These are phyloP conservation scores for Anagyrus pseudococci DNA, from an alignment of 2,888 invertebrate species.

Conservation along the genomic window DNA sequence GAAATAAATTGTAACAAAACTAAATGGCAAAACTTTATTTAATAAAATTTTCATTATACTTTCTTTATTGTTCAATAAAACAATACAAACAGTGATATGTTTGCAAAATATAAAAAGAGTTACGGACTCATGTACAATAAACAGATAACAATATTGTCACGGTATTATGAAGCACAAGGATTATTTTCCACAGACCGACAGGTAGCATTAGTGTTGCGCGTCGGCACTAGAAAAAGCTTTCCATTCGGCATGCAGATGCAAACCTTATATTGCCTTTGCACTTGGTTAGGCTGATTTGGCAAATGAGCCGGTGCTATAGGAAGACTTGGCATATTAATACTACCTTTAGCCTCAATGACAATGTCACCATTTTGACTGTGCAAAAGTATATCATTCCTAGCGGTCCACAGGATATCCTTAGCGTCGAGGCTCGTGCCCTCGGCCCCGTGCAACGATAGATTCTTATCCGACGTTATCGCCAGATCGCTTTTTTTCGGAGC, in stretches of 20 bases:
- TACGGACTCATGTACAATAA: no score
- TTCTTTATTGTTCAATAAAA: no score
- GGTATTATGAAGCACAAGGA: constrained; percentile 63
- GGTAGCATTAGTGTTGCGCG: constrained; percentile 66
- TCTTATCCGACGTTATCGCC: constrained; percentile 71
- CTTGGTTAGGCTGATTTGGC: constrained; percentile 50
- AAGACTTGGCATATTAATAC: constrained; percentile 75
- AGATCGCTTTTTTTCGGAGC: constrained; percentile 77
- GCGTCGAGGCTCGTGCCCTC: constrained; percentile 81
- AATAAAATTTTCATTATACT: constrained; percentile 24
- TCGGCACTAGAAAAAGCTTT: constrained; percentile 79
- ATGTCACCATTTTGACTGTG: constrained; percentile 80
- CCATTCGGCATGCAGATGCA: constrained; percentile 92
- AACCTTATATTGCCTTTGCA: constrained; percentile 77
- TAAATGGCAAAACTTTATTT: constrained; percentile 13
- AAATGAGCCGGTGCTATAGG: constrained; percentile 68
- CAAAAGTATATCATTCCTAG: constrained; percentile 80
- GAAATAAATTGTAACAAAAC: constrained; percentile 19
- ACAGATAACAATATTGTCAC: constrained; percentile 6
- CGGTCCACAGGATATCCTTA: constrained; percentile 75
- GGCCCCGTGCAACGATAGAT: constrained; percentile 76
- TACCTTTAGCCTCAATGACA: constrained; percentile 73
- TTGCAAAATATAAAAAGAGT: no score
- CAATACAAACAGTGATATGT: no score
- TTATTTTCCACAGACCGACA: constrained; percentile 71